Evolutionary conservation across 2,888 invertebrate species (phyloP), one percentile per base, ranked within the genome.

Genomic region (Tribolium freemani): DNA sequence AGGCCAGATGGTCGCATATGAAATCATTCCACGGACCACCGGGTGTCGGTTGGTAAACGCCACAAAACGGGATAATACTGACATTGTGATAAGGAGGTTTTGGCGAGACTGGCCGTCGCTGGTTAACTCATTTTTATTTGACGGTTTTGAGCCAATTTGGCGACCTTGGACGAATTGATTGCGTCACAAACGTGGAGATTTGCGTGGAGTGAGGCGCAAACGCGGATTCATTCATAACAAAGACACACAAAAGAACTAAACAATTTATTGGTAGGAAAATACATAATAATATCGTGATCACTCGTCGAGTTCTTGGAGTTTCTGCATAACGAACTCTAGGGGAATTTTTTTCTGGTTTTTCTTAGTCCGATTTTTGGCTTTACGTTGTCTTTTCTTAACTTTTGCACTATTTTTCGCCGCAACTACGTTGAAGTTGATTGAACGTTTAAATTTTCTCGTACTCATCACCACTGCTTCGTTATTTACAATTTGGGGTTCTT

Each of bases 1-100:
- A 44, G 94, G 94, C 93, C 93, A 93, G 78, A 93, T 91, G 31
- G 91, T 83, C 71, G 91, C 90, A 82, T 93, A 94, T 0, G 93
- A 90, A 68, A 91, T 86, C 73, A 73, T 73, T 74, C 93, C 93
- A 79, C 86, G 87, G 85, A 87, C 88, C 85, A 86, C 87, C 0
- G 90, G 90, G 72, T 87, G 88, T 57, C 87, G 86, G 0, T 82
- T 81, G 0, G 87, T 87, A n/a, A 89, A 84, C 1, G 85, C 85
- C 0, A 83, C 81, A 13, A 89, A 82, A 84, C 88, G 88, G 1
- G 88, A 87, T n/a, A 88, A 82, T 67, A 87, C 81, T 38, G 86
- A 85, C 78, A 86, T 73, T 16, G 16, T 68, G 44, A 10, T 21
- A 13, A 53, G 26, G 9, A 30, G 11, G 51, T n/a, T 21, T 11